phyloP scores from a whole-genome alignment of 2,888 invertebrate genomes.

The Argynnis bischoffii region DNA sequence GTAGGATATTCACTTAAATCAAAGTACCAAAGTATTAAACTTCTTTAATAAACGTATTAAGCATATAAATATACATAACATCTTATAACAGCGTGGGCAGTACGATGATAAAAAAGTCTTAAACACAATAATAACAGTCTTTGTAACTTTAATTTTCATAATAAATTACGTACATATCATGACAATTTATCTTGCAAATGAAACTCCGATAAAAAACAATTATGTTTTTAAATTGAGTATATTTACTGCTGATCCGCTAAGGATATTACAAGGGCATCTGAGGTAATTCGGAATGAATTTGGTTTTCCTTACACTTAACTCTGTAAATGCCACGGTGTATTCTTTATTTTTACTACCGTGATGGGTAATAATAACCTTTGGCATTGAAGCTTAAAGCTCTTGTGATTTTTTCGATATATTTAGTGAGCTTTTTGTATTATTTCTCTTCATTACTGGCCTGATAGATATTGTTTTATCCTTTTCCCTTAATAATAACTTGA shows the following conservation, averaged over 20 bases:
- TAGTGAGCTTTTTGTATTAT: conserved; percentile 7
- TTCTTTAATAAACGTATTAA: no score
- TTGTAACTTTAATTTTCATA: not conserved
- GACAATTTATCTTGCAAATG: conserved; percentile 29
- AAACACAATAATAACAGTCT: conserved; percentile 6
- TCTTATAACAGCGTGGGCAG: conserved; percentile 5
- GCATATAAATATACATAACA: no score
- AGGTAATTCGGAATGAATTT: conserved; percentile 24
- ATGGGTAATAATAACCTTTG: conserved; percentile 18
- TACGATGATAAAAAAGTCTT: not conserved
- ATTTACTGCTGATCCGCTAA: conserved; percentile 17
- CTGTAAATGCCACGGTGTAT: conserved; percentile 6
- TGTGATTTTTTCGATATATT: conserved; percentile 1
- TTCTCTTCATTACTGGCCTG: not conserved
- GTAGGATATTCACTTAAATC: no score
- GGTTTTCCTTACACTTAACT: conserved; percentile 23
- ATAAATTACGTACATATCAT: conserved; percentile 16
- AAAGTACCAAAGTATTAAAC: no score
- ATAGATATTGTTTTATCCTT: no score
- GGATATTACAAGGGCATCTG: conserved; percentile 30
- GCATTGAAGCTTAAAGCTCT: conserved; percentile 12
- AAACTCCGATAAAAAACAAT: conserved; percentile 25
- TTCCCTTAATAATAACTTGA: no score
- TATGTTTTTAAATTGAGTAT: conserved; percentile 22
- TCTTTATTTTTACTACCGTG: conserved; percentile 18